Base-by-base conservation (phyloP, 53 echinoderm and acorn worm genomes). In the Patiria pectinifera region DNA sequence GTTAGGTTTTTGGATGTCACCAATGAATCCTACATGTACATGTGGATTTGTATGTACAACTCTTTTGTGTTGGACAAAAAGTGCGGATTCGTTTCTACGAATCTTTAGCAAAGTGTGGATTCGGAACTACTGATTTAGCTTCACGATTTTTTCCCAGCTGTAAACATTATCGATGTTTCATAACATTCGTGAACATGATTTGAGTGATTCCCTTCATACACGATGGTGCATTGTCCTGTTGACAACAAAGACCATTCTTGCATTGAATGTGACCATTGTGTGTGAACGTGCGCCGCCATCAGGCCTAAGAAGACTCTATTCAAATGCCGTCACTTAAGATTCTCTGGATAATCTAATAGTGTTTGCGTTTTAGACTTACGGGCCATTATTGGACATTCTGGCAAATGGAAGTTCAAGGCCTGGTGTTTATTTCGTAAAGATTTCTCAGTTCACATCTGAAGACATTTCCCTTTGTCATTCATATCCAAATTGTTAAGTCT, bases 351-450 rank as follows among this genome's bases (percentile, higher is more conserved):
- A 88, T 88, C 88, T 78, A 88, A 88, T 88, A 59, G 25, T 78
- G 78, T 60, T 60, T 88, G 88, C 88, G 62, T 88, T 76, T 72
- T 5, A 24, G 76, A 60, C 59, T 53, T 76, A 61, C 44, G 35
- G 21, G 88, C 19, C 78, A 78, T 78, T 88, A 88, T 88, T 48
- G 60, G n/a, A 82, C 82, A 59, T 88, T 62, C 59, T 14, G 11
- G 59, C 63, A 87, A 88, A 88, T 88, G 78, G 23, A 77, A 61
- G 78, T 78, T 88, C 83, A 82, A 91, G 91, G 82, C 69, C 83
- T 79, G 22, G 21, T 22, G 76, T 46, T 15, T 79, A 3, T n/a
- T 18, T 9, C 11, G 13, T 13, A 18, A 22, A 5, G 11, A 74
- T 23, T 74, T 74, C 24, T 24, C 74, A 6, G 21, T 74, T 74